Base-by-base conservation (phyloP, 2,888 invertebrate genomes). In the Synanthedon tipuliformis region DNA sequence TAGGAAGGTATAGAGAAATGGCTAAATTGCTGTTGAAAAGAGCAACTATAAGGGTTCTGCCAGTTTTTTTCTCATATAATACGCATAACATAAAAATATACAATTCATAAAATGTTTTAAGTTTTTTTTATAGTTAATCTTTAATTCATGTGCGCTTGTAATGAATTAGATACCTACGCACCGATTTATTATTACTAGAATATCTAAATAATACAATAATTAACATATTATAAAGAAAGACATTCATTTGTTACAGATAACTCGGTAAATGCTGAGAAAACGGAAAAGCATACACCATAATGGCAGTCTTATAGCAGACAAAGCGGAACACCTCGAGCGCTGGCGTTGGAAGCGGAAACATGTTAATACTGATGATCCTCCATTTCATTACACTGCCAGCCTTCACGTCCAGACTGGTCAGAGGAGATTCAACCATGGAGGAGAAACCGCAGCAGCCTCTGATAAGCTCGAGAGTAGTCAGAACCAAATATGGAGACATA, bases 401-500 rank as follows among this genome's bases (percentile, higher is more conserved):
- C 57, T 73, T 88, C 58, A 86, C 88, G 59, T 76, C 79, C 45
- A 81, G 69, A 61, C 68, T 79, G 56, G 88, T 87, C 58, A 78
- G 70, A 61, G 87, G 87, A 54, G 88, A 88, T 54, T 75, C 81
- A 57, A 75, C 83, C 58, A 88, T 89, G 85, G 88, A 89, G 61
- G 88, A 86, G 60, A 87, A 88, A 55, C 68, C 69, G 51, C 67
- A 71, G 16, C 76, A 74, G 59, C 80, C 81, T n/a, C 81, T 91
- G 64, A 89, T 95, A 62, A 93, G 93, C 68, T 94, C 94, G 64
- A 91, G 95, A 70, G 94, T 94, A 65, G 95, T 95, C 60, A 90
- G 94, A 76, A 95, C 95, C 65, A 95, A 95, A 77, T 94, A 95
- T 78, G 95, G 95, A 59, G 95, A 94, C 73, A 90, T 95, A 60